These are phyloP conservation scores for Idaea aversata DNA, from an alignment of 2,888 invertebrate genomes.

Conservation along the genomic window DNA sequence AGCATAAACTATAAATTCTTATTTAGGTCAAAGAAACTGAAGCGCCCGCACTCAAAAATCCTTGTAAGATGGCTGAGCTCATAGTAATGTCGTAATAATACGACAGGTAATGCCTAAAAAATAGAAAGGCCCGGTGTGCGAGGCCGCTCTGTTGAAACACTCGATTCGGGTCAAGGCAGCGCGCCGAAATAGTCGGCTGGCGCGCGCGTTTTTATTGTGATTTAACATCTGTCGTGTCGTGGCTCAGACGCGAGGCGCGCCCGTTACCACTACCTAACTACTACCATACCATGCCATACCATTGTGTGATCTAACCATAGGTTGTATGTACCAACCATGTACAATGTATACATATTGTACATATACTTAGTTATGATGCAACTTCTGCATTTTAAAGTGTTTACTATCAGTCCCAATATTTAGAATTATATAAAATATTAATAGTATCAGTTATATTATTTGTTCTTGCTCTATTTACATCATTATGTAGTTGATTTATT, in stretches of 20 bases:
- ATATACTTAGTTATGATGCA: background rate
- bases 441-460: background rate
- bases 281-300: background rate
- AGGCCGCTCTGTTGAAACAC: conserved; percentile 79
- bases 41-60: conserved; percentile 60
- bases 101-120: conserved; percentile 80
- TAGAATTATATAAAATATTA: background rate
- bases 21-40: conserved; percentile 24
- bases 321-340: no score
- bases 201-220: conserved; percentile 78
- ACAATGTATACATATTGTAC: background rate
- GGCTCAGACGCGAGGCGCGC: conserved; percentile 38
- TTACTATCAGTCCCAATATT: background rate
- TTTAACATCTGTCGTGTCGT: conserved; percentile 75
- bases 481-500: background rate
- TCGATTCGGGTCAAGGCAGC: conserved; percentile 79
- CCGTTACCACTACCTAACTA: conserved; percentile 16
- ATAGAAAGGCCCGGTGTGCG: conserved; percentile 80
- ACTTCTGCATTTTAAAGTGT: background rate
- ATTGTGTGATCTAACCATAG: conserved; percentile 3
- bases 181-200: conserved; percentile 78
- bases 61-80: conserved; percentile 69
- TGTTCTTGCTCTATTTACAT: background rate
- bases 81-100: conserved; percentile 77
- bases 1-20: background rate